Evolutionary conservation across 2,797 vertebrate genomes (phyloP), one percentile per base, ranked within the genome.

Genomic region (Falco rusticolus): DNA sequence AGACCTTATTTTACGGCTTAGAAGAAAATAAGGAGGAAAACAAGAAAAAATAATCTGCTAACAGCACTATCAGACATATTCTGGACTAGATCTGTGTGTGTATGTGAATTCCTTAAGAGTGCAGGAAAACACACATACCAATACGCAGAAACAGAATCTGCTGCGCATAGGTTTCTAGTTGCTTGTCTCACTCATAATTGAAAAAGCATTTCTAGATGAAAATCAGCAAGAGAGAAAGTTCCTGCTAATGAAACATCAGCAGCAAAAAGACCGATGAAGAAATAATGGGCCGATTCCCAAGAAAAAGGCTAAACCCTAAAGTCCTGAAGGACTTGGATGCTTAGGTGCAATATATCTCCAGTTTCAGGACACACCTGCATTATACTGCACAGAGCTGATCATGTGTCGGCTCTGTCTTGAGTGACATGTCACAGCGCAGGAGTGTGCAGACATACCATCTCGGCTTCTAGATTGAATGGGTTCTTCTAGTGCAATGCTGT

Each of bases 381-480:
- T 45, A 47, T 2, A 13, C 43, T 29, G 45, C 47, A 45, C 12
- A 50, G n/a, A 57, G 31, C 16, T 59, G 26, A 21, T 39, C 39
- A 45, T 1, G 16, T 59, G 12, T 21, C 0, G 1, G 16, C 48
- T 34, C 16, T 34, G 0, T 22, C 16, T 26, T 22, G 14, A 41
- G 41, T 3, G 29, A 59, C 64, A 53, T 4, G 1, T 22, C 75
- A 45, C 33, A 56, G 47, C 25, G 12, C 20, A 31, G n/a, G 19
- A 63, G 16, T 4, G 12, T 22, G 41, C 47, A 34, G 69, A 50
- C 17, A 16, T 14, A 12, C 28, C 13, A 60, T 39, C 24, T 71
- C 33, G 45, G 34, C 48, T 61, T 66, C 64, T 22, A 48, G 28
- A 53, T 31, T 45, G 5, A 76, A 41, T 8, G 22, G 10, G 37